These are phyloP conservation scores for Cassiopea andromeda DNA, from an alignment of 30 jellyfish, hydroid and myxozoan genomes.

Conservation along the genomic window DNA sequence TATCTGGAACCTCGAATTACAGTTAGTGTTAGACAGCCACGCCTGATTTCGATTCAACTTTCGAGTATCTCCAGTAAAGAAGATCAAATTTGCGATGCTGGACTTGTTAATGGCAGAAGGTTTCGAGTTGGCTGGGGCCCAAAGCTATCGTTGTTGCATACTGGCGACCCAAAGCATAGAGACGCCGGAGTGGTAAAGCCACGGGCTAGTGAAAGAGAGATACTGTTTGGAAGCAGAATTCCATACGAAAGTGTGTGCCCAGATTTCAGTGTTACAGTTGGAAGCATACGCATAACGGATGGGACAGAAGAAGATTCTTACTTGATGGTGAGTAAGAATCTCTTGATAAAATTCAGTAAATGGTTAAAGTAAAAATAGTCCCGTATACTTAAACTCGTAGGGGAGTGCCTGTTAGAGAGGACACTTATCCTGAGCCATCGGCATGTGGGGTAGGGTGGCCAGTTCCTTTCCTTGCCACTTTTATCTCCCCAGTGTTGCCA, in stretches of 20 bases:
- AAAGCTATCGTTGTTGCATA: slow-evolving; percentile 60
- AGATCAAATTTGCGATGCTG: slow-evolving; percentile 81
- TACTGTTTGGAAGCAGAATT: slow-evolving; percentile 15
- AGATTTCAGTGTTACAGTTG: slow-evolving; percentile 37
- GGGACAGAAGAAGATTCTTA: slow-evolving; percentile 26
- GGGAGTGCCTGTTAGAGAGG: no score
- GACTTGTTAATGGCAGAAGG: slow-evolving; percentile 78
- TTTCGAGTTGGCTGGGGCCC: slow-evolving; percentile 90
- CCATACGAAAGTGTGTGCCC: not conserved
- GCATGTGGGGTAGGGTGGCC: no score
- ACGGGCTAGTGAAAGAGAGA: not conserved
- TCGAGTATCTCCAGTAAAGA: slow-evolving; percentile 40
- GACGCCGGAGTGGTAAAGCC: slow-evolving; percentile 7
- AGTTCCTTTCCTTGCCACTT: no score
- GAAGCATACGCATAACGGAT: slow-evolving; percentile 24
- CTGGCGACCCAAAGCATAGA: slow-evolving; percentile 57
- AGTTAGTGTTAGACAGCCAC: slow-evolving; percentile 31
- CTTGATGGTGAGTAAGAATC: slow-evolving; percentile 12
- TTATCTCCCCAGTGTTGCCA: no score
- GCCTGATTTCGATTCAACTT: slow-evolving; percentile 15
- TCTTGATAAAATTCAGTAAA: no score
- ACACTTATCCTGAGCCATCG: no score
- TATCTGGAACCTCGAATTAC: slow-evolving; percentile 38
- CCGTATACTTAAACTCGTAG: no score
- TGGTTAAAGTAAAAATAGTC: no score